Base-by-base conservation (phyloP, 2,797 vertebrate species). In the Clarias laeviceps region DNA sequence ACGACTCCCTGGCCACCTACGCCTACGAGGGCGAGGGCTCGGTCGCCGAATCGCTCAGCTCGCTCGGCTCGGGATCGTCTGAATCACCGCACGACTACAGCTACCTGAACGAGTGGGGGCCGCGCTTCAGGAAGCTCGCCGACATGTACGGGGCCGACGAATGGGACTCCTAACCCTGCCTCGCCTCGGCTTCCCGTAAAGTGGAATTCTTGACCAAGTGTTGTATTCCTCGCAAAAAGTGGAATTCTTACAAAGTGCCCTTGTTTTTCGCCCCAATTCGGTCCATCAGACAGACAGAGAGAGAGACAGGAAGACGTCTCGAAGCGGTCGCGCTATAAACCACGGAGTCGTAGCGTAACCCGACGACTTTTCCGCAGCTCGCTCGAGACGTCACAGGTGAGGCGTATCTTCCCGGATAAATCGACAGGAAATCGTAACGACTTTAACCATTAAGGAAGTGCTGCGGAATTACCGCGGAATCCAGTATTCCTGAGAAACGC, bases 31-130 rank as follows among this genome's bases (percentile, higher is more conserved):
- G 98, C 83, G 94, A 95, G 0, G 97, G 97, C 24, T 98, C 97
- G 0, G 96, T 97, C 89, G 97, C 97, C 0, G 95, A 97, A 84
- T 99, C 97, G 0, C 97, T 99, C 85, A 99, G 97, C 93, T 98
- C 97, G 0, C 92, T 99, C 91, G 97, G 95, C 85, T 98, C 97
- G 0, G 94, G 90, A 65, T 97, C 96, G 15, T 96, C 97, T 0
- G 97, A 97, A 0, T 95, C 95, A 2, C 96, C 97, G 85, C 97
- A 99, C 90, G 96, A 98, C 95, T 98, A 99, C 7, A 95, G 97
- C 92, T 99, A 99, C 94, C 96, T 99, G 87, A 98, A 96, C 90
- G 97, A 98, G 91, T 99, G 97, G 97, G 97, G 97, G 15, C 97
- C 97, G 0, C 94, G 97, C 7, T 99, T 99, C 93, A 96, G 96